Evolutionary conservation across 2,888 invertebrate species (phyloP).

Genomic region (Drosophila stalkeri): DNA sequence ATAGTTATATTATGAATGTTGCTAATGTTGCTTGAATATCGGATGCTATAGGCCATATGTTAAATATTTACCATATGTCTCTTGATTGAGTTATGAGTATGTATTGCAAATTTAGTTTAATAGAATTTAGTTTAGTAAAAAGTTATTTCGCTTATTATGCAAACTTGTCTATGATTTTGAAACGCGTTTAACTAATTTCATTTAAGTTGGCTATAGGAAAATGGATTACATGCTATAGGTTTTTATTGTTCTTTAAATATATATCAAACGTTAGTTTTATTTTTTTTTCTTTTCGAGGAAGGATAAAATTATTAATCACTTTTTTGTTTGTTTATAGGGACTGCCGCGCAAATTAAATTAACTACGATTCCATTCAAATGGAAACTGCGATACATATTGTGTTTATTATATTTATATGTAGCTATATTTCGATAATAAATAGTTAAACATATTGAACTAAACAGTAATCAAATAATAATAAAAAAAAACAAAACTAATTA

Average conservation of each 20-base stretch:
- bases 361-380: conserved; percentile 59
- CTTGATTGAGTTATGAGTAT: conserved; percentile 16
- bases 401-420: conserved; percentile 65
- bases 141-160: conserved; percentile 34
- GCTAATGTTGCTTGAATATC: conserved; percentile 38
- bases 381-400: conserved; percentile 40
- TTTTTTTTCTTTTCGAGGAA: conserved; percentile 29
- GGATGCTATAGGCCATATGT: conserved; percentile 26
- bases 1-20: conserved; percentile 48
- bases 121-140: conserved; percentile 54
- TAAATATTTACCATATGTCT: conserved; percentile 28
- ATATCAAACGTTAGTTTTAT: conserved; percentile 46
- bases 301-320: conserved; percentile 69
- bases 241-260: conserved; percentile 22
- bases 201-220: conserved; percentile 74
- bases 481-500: conserved; percentile 74
- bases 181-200: conserved; percentile 74
- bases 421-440: conserved; percentile 76
- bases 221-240: conserved; percentile 66
- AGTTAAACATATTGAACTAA: conserved; percentile 78
- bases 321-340: conserved; percentile 61
- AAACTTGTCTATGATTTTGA: conserved; percentile 73
- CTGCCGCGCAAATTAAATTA: conserved; percentile 75
- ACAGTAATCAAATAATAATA: conserved; percentile 70
- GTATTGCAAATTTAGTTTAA: conserved; percentile 21